Evolutionary conservation across 2,113 vertebrate genomes (phyloP).

Genomic region (Cacatua alba): DNA sequence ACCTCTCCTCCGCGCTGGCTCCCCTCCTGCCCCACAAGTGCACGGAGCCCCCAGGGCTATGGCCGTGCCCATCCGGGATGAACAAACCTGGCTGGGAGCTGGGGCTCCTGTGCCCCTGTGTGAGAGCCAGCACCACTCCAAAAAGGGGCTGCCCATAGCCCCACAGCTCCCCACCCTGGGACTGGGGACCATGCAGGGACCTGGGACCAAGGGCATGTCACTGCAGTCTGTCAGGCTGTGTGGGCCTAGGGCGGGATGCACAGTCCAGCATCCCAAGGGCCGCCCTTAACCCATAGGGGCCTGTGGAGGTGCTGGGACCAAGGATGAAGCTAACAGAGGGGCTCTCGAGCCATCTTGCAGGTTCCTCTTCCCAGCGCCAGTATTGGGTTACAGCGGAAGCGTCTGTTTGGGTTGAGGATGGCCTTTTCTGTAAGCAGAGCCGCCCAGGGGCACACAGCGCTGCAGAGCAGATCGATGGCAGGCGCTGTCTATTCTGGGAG

Average conservation of each 20-base stretch:
- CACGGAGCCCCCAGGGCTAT: accelerated
- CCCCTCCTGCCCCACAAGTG: not conserved
- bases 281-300: not conserved
- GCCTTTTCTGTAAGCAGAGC: slow-evolving; percentile 18
- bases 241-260: not conserved
- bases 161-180: not conserved
- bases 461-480: slow-evolving; percentile 35
- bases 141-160: not conserved
- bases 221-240: not conserved
- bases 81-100: not conserved
- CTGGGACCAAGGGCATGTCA: not conserved
- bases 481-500: not conserved
- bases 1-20: accelerated
- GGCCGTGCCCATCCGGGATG: accelerated
- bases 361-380: not conserved
- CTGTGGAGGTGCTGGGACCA: not conserved
- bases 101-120: accelerated
- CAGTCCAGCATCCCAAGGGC: not conserved
- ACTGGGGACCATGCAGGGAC: accelerated
- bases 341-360: not conserved
- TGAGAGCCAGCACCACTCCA: not conserved
- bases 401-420: not conserved
- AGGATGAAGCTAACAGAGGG: not conserved
- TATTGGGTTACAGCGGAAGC: not conserved
- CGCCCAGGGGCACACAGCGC: not conserved